phyloP scores from a whole-genome alignment of 2,888 invertebrate species.

The Hirtodrosophila duncani region DNA sequence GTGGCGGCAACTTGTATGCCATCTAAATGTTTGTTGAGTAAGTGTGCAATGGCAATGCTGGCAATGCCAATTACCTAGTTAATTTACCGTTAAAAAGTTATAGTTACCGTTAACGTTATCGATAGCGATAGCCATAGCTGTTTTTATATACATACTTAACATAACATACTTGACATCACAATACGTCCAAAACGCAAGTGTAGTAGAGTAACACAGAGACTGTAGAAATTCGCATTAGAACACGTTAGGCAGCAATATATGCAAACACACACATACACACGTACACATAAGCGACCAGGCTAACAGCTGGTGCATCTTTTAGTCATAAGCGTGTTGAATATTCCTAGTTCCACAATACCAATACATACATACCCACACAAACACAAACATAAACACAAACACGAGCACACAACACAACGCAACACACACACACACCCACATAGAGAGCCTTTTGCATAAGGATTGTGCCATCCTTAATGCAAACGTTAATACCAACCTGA shows the following conservation, averaged over 20 bases:
- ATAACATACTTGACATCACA: constrained; percentile 71
- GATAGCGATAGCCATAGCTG: constrained; percentile 49
- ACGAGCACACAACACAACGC: constrained; percentile 5
- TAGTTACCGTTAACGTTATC: constrained; percentile 43
- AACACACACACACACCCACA: constrained; percentile 36
- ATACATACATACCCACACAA: constrained; percentile 19
- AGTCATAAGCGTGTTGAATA: constrained; percentile 61
- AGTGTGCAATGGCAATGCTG: constrained; percentile 32
- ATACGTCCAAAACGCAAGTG: constrained; percentile 73
- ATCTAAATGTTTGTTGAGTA: constrained; percentile 19
- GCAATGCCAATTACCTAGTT: constrained; percentile 49
- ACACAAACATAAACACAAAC: constrained; percentile 24
- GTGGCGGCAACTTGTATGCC: too few species aligned
- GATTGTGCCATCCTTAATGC: constrained; percentile 40
- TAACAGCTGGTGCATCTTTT: constrained; percentile 61
- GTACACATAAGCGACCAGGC: constrained; percentile 34
- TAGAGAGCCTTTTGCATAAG: constrained; percentile 61
- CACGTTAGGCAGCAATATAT: constrained; percentile 45
- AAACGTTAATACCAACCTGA: constrained; percentile 59
- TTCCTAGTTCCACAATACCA: constrained; percentile 41
- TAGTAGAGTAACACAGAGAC: constrained; percentile 71
- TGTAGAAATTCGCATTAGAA: constrained; percentile 70
- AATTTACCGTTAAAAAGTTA: constrained; percentile 64
- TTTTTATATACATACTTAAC: constrained; percentile 41
- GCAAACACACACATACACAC: constrained; percentile 30